Percentiles rank a stretch among this genome's conserved stretches.
Conservation (phyloP, 2,797 vertebrate genomes). For the Sitta carolinensis region DNA sequence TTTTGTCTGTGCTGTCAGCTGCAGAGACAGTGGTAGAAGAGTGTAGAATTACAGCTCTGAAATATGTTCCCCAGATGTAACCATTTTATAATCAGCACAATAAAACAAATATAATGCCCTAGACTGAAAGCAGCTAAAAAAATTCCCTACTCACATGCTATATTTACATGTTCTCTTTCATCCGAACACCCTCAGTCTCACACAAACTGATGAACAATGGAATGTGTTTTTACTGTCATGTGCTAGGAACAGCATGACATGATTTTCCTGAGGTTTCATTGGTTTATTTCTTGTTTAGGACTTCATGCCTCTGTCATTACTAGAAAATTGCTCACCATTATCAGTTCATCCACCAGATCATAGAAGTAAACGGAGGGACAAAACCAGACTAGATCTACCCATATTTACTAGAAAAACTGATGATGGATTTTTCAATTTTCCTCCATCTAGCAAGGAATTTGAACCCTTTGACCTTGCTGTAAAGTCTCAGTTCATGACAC, state of each 20-base stretch:
- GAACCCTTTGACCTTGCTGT: neutral
- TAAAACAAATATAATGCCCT: neutral
- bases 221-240: slow-evolving; percentile 5
- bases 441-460: neutral
- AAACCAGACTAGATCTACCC: neutral
- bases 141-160: neutral
- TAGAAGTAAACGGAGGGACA: slow-evolving; percentile 34
- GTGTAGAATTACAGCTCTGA: neutral
- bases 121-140: neutral
- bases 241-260: neutral
- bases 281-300: neutral
- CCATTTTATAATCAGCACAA: neutral
- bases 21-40: neutral
- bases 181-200: neutral
- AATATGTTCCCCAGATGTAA: neutral
- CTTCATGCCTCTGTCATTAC: neutral
- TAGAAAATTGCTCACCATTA: slow-evolving; percentile 18
- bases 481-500: neutral
- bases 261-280: neutral
- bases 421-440: neutral
- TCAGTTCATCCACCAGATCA: neutral
- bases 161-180: neutral
- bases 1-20: neutral
- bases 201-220: neutral
- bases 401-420: neutral